Evolutionary conservation across 64 coral and sea anemone species (phyloP), one percentile per base, ranked within the genome.

Genomic region (Acropora yongei): DNA sequence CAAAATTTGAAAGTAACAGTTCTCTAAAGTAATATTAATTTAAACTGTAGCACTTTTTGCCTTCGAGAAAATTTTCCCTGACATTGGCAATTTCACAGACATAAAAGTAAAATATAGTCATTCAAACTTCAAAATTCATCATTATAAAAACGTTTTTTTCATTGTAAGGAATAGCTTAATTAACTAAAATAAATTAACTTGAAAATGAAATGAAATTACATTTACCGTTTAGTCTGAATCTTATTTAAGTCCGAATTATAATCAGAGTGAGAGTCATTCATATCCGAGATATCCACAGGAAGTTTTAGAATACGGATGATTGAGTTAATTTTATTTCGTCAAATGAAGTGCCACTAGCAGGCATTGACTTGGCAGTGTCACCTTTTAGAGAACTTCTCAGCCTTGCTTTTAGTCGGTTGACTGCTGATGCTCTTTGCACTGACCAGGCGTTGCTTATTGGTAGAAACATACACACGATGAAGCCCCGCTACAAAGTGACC

Each of bases 371-470:
- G 50, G 78, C n/a, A 81, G 57, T 81, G 18, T 30, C 78, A 57
- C 57, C n/a, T 80, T 80, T 50, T 80, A 50, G 78, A 80, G 57
- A 49, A 63, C 60, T 57, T 82, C 86, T 78, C 40, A 88, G 41
- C 61, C 77, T 68, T 65, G 92, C 84, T 48, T 89, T 89, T 17
- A 94, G 16, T 47, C 50, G 88, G 75, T 94, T 89, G 17, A 85
- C 57, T 77, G 50, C 77, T 40, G 92, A 94, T 77, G 92, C 79
- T 39, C 68, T 86, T 1, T 72, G 57, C 47, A 84, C 86, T 6
- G 49, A 72, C 79, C 86, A 30, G 30, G 30, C 30, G 30, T 30
- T 94, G 71, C 78, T 77, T 67, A 94, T 79, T 6, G 79, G 79
- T 12, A 94, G 40, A 47, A 87, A 78, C 41, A 89, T 63, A 44